These are phyloP conservation scores for Psilopogon haemacephalus DNA, from an alignment of 2,113 vertebrate genomes.

Conservation along the genomic window DNA sequence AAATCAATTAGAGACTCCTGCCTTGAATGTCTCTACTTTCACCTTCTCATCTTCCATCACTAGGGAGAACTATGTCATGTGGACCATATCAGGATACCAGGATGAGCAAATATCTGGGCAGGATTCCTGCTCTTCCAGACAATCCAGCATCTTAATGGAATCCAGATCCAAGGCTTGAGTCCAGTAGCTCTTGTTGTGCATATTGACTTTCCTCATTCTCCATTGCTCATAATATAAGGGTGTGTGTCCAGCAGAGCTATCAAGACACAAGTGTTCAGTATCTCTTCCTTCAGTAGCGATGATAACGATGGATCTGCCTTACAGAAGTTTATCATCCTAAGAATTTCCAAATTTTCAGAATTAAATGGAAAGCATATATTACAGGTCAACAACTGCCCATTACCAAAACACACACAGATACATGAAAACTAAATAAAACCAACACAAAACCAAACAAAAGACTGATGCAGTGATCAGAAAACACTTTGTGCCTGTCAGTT, in stretches of 20 bases:
- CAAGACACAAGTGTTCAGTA: neutral
- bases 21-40: neutral
- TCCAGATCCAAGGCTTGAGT: neutral
- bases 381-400: neutral
- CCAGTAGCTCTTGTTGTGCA: neutral
- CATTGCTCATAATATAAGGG: neutral
- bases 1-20: neutral
- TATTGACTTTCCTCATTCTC: neutral
- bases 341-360: too few species aligned
- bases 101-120: neutral
- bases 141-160: neutral
- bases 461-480: neutral
- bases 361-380: neutral
- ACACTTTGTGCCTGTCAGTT: neutral
- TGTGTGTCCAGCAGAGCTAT: neutral
- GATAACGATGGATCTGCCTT: neutral
- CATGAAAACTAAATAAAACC: too few species aligned
- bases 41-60: neutral
- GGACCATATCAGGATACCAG: fast-evolving
- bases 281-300: neutral
- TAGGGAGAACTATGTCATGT: neutral
- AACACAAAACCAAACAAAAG: too few species aligned
- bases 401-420: neutral
- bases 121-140: neutral
- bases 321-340: neutral